Evolutionary conservation across 2,888 invertebrate genomes (phyloP).

Genomic region (Choreutis nemorana): DNA sequence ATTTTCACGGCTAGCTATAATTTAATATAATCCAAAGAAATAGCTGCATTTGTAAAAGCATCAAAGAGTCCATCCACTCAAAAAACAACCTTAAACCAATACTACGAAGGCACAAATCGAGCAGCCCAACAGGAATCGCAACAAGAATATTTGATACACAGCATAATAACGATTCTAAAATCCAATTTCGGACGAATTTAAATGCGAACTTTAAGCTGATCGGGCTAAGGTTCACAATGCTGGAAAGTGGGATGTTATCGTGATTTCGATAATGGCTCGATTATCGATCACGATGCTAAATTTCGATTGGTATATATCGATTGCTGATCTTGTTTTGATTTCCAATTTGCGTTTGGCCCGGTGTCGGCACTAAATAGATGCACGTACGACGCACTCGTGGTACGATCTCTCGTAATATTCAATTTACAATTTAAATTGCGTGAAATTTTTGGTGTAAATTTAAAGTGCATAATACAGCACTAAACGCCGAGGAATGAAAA

Average conservation of each 20-base stretch:
- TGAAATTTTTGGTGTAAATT: constrained; percentile 16
- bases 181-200: constrained; percentile 8
- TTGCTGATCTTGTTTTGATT: constrained; percentile 64
- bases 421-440: constrained; percentile 40
- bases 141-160: no score
- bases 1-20: constrained; percentile 65
- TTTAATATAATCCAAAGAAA: constrained; percentile 67
- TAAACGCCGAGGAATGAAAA: no score
- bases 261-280: constrained; percentile 59
- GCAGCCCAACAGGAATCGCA: no score
- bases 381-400: constrained; percentile 46
- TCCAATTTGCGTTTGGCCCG: constrained; percentile 63
- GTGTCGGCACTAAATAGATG: constrained; percentile 60
- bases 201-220: constrained; percentile 18
- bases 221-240: constrained; percentile 13
- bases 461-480: no score
- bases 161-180: no score
- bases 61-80: no score
- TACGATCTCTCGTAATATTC: constrained; percentile 46
- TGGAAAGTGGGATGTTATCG: constrained; percentile 39
- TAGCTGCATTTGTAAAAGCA: constrained; percentile 49
- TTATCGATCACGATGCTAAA: constrained; percentile 60
- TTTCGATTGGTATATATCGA: constrained; percentile 61
- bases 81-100: no score
- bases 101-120: no score